phyloP scores from a whole-genome alignment of 1,140 invertebrate species.

The Melipona quadrifasciata region DNA sequence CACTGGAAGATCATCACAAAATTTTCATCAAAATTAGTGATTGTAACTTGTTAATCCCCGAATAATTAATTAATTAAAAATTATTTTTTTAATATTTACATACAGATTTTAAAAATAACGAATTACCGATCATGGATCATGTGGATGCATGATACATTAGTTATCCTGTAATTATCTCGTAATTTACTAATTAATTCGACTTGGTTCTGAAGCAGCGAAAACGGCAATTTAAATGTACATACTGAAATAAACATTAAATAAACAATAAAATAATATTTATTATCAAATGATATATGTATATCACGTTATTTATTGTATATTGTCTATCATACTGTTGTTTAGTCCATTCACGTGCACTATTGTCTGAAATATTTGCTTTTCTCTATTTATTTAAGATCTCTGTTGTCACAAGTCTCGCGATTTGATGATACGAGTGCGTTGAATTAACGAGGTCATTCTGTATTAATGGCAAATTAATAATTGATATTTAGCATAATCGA shows the following conservation, averaged over 20 bases:
- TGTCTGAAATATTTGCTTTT: background rate
- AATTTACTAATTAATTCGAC: background rate
- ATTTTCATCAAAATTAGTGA: background rate
- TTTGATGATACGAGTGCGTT: background rate
- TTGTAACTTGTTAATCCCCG: background rate
- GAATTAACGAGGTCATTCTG: conserved; percentile 19
- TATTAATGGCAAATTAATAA: conserved; percentile 22
- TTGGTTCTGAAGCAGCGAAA: background rate
- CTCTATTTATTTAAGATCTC: background rate
- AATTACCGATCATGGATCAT: too few relatives aligned
- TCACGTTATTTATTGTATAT: background rate
- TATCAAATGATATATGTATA: background rate
- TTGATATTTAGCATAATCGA: conserved; percentile 10
- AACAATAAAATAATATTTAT: background rate
- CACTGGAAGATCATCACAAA: background rate
- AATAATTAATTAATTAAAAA: background rate
- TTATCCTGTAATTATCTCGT: background rate
- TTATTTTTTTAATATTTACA: too few relatives aligned
- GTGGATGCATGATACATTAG: background rate
- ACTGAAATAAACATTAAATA: background rate
- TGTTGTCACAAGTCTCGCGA: background rate
- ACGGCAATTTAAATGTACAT: background rate
- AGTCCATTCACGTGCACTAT: too few relatives aligned
- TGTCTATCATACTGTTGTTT: background rate
- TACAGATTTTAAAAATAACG: too few relatives aligned